These are phyloP conservation scores for Sceliomorpha sp. DNA, from an alignment of 2,888 invertebrate species.

Conservation along the genomic window DNA sequence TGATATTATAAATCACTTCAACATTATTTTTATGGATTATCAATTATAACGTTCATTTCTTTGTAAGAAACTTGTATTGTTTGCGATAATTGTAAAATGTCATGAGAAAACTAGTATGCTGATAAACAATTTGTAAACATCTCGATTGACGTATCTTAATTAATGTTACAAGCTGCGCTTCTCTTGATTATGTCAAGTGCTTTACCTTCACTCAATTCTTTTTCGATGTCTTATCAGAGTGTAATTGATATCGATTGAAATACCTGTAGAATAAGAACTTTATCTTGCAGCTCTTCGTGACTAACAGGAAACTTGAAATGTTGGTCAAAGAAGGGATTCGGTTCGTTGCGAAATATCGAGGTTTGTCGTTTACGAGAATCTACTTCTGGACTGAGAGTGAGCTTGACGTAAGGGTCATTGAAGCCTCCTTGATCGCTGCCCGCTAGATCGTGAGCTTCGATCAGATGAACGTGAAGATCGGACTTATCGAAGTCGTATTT, in stretches of 20 bases:
- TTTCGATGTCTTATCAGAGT: neutral
- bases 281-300: conserved; percentile 91
- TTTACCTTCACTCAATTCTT: too few species aligned
- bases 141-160: too few species aligned
- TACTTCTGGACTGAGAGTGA: conserved; percentile 90
- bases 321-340: conserved; percentile 94
- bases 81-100: too few species aligned
- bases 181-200: too few species aligned
- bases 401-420: conserved; percentile 93
- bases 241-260: conserved; percentile 1
- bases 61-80: too few species aligned
- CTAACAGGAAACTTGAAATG: conserved; percentile 96
- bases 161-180: too few species aligned
- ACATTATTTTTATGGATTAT: too few species aligned
- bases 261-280: conserved; percentile 88
- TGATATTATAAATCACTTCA: too few species aligned
- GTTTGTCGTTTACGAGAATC: conserved; percentile 93
- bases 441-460: conserved; percentile 93
- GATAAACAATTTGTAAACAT: too few species aligned
- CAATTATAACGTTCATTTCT: too few species aligned
- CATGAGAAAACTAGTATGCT: too few species aligned
- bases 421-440: conserved; percentile 93
- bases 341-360: conserved; percentile 90
- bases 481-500: conserved; percentile 95
- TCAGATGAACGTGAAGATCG: conserved; percentile 93